Evolutionary conservation across 2,888 invertebrate species (phyloP), one percentile per base, ranked within the genome.

Genomic region (Stenurella melanura): DNA sequence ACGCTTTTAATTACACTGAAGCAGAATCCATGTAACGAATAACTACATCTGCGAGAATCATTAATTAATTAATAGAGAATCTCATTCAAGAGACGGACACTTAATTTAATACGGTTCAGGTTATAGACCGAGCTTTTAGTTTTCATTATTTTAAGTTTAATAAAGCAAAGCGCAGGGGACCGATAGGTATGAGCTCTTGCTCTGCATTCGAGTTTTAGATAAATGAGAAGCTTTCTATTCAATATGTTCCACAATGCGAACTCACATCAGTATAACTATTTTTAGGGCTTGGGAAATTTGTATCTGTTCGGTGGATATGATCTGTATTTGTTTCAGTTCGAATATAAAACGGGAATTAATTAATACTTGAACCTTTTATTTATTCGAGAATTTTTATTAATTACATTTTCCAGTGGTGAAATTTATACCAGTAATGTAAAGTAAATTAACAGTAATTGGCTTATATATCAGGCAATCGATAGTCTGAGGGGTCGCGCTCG

Each of bases 161-260:
- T 64, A 64, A 64, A 64, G 64, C 64, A 64, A 50, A 64, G 64
- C 42, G 15, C 42, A 0, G 64, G 18, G 19, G 42, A 64, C 64
- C 19, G 38, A 64, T 64, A 64, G 42, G 17, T 64, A 64, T 21
- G 42, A 64, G 64, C 6, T 63, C 38, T n/a, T 63, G 15, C 63
- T 34, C 18, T 38, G 12, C 38, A 64, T 64, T 19, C 64, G 19
- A 64, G 64, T 42, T 42, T 42, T 38, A 64, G 38, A 64, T 64
- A 64, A 64, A 64, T 42, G 64, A 64, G 64, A 15, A 42, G 64
- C 64, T 64, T 64, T 64, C 42, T 42, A 64, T 64, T 42, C 64
- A 42, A 64, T 61, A 64, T 64, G 64, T 21, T 30, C 7, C 64
- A 42, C 64, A 17, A 42, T 64, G 64, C 64, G 38, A 38, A 21